Percentiles rank a stretch among this genome's conserved stretches.
Conservation (phyloP, 2,113 vertebrate genomes). For the Toxostoma redivivum region DNA sequence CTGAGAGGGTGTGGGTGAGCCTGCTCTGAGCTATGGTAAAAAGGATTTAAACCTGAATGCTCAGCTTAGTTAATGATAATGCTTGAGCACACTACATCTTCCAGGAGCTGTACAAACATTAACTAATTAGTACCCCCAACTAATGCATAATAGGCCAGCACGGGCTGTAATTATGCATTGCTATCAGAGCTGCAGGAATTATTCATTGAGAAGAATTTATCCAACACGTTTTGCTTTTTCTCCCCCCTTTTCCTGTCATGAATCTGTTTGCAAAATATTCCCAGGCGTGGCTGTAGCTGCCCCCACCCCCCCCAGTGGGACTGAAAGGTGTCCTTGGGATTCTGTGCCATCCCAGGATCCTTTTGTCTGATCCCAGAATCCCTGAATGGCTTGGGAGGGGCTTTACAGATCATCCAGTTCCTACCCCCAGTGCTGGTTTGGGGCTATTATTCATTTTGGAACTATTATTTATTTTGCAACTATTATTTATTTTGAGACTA, state of each 20-base stretch:
- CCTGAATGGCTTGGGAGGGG: not conserved
- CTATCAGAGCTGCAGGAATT: conserved; percentile 44
- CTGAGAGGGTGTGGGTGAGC: not conserved
- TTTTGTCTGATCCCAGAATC: not conserved
- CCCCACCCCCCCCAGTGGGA: not conserved
- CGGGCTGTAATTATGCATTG: conserved; percentile 60
- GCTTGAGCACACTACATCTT: conserved; percentile 34
- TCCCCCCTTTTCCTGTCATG: not conserved
- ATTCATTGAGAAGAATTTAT: conserved; percentile 30
- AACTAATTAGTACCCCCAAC: conserved; percentile 68
- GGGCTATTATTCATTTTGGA: not conserved
- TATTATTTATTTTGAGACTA: not conserved
- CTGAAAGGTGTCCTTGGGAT: rapidly evolving
- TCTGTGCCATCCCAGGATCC: too few species aligned
- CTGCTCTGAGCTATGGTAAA: not conserved
- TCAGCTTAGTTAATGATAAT: conserved; percentile 43
- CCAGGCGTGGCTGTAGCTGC: not conserved
- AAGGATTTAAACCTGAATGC: not conserved
- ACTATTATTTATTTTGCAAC: too few species aligned
- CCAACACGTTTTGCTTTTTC: not conserved
- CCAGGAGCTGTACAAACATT: conserved; percentile 61
- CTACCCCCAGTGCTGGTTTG: not conserved
- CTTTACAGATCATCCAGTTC: not conserved
- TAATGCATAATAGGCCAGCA: conserved; percentile 21
- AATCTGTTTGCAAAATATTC: not conserved